Evolutionary conservation across 2,888 invertebrate species (phyloP), one percentile per base, ranked within the genome.

Genomic region (Yponomeuta plumbellus): DNA sequence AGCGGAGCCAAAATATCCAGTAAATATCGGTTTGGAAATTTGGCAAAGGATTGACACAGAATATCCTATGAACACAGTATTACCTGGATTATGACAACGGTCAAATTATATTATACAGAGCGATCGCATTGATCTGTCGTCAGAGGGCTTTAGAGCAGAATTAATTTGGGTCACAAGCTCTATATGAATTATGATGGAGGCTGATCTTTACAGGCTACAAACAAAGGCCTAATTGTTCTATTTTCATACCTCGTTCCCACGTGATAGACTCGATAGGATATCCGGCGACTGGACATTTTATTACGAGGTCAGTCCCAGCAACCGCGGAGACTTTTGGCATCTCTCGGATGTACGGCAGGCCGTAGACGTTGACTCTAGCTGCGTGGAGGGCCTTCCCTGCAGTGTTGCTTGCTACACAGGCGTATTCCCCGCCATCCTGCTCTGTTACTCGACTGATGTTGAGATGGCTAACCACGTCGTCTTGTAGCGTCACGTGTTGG

Each of bases 381-480:
- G 95, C 95, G 79, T 97, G 97, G 63, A 94, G 92, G 13, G 96
- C 94, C 83, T 94, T 94, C 64, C 97, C 96, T 67, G 97, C 96
- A 66, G 94, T 93, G 83, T 97, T 97, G 73, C 94, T 94, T 1
- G 97, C 97, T 23, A 95, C 94, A 80, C 97, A 97, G 56, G 96
- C 94, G 81, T 97, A 97, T 78, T 97, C 96, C 34, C 97, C 97
- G 68, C 97, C 97, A 85, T 97, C 97, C 91, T 97, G 97, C 73
- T 96, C 96, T 76, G 96, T 95, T 70, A 97, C 94, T 70, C 95
- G 94, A 76, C 96, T 96, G 78, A 97, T 95, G 92, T 97, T 97
- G 71, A 97, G 95, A 90, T 97, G 97, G 79, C 97, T 97, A 83
- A 97, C 97, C 70, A 97, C 97, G 85, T 97, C 97, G 79, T 97